Percentiles rank a stretch among this genome's conserved stretches.
Evolutionary conservation across 1,140 invertebrate genomes (phyloP).

Genomic region (Drosophila triauraria): DNA sequence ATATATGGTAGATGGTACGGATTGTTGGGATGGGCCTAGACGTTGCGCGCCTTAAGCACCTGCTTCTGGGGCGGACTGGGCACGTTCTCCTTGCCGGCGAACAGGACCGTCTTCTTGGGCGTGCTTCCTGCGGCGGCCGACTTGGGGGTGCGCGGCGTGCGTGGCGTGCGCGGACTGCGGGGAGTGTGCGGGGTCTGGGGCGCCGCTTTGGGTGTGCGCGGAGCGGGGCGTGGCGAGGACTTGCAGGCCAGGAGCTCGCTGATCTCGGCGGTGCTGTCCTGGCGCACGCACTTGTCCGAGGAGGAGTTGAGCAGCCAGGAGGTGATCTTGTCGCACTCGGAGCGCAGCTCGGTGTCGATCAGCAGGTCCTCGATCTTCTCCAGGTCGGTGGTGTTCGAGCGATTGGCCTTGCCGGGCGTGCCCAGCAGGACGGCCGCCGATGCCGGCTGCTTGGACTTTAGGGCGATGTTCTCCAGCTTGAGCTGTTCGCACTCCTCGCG

Average conservation of each 20-base stretch:
- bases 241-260: slow-evolving; percentile 65
- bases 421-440: slow-evolving; percentile 33
- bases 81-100: slow-evolving; percentile 79
- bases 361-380: slow-evolving; percentile 82
- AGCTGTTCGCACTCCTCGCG: slow-evolving; percentile 83
- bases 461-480: slow-evolving; percentile 82
- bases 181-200: slow-evolving; percentile 62
- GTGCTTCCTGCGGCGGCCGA: slow-evolving; percentile 64
- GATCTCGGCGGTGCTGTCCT: slow-evolving; percentile 73
- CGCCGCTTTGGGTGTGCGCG: slow-evolving; percentile 57
- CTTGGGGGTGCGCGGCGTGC: slow-evolving; percentile 66
- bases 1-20: slow-evolving; percentile 21
- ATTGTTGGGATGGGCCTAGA: slow-evolving; percentile 38
- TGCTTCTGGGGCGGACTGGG: slow-evolving; percentile 83
- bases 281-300: slow-evolving; percentile 76
- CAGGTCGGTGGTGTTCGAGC: slow-evolving; percentile 76
- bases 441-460: slow-evolving; percentile 76
- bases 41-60: slow-evolving; percentile 80
- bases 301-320: slow-evolving; percentile 75
- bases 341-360: slow-evolving; percentile 75
- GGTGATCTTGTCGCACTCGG: slow-evolving; percentile 82
- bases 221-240: slow-evolving; percentile 45
- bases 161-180: slow-evolving; percentile 71
- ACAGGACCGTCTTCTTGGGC: slow-evolving; percentile 79
- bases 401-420: slow-evolving; percentile 65